Conservation (phyloP, 2,113 vertebrate genomes). For the Passer domesticus region DNA sequence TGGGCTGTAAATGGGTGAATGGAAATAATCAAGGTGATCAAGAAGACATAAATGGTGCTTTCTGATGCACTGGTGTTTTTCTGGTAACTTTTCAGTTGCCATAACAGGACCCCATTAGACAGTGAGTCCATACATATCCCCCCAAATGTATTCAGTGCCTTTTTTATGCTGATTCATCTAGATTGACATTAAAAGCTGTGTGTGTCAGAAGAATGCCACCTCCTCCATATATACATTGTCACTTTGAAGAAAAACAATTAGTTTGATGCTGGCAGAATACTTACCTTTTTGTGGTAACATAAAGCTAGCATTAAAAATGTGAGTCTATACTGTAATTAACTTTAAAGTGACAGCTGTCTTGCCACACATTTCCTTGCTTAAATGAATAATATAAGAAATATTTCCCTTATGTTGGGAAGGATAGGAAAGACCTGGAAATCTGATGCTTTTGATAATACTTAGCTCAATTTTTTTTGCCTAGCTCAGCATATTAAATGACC, state of each 20-base stretch:
- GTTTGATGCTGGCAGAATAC: neutral
- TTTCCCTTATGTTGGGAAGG: neutral
- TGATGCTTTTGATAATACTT: constrained; percentile 8
- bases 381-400: neutral
- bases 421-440: neutral
- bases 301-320: constrained; percentile 26
- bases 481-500: neutral
- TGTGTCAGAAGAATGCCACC: constrained; percentile 9
- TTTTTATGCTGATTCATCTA: constrained; percentile 11
- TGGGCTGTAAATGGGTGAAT: neutral
- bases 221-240: constrained; percentile 15
- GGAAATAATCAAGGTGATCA: neutral
- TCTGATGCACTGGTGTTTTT: neutral
- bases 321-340: constrained; percentile 9
- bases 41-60: neutral
- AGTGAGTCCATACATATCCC: neutral
- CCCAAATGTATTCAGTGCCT: neutral
- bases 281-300: neutral
- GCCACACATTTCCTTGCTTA: neutral
- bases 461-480: neutral
- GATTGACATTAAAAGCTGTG: constrained; percentile 17
- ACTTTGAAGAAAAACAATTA: constrained; percentile 21
- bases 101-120: neutral
- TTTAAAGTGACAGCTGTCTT: constrained; percentile 45
- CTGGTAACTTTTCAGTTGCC: neutral